Base-by-base conservation (phyloP, 2,888 invertebrate species). In the Baronia brevicornis region DNA sequence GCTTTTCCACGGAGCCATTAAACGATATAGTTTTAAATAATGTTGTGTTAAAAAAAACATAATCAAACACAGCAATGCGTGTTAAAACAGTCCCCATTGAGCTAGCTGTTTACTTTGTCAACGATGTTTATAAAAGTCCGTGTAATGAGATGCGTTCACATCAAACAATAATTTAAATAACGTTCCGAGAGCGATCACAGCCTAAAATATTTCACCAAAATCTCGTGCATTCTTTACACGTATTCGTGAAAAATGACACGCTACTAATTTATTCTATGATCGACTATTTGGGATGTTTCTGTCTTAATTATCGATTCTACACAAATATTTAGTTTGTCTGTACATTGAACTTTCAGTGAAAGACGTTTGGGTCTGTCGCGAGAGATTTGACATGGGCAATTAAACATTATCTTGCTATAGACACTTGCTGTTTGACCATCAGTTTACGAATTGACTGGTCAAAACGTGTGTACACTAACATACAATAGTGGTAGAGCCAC, bases 251-350 rank as follows among this genome's bases (percentile, higher is more conserved):
- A 80, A 58, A 25, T 79, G 67, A 66, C 82, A 60, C 28, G 28
- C 36, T 20, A 53, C 71, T 80, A 82, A 82, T 80, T 72, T 80
- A 79, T 82, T 63, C 79, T 48, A 57, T 60, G 67, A 70, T 71
- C 66, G 44, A 58, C 30, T 58, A 60, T 65, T 65, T 65, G 54
- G 54, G 54, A 54, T 58, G 59, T 60, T 64, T 59, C 46, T 48
- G 46, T 51, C 54, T 66, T 73, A 72, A 73, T 79, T 75, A 78
- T 62, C 62, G 54, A 77, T 75, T 66, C 68, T 27, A 39, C 38
- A 60, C 65, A 60, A 79, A 79, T 75, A 70, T 80, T 77, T 65
- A 49, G 39, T 47, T 45, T 44, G 33, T 41, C n/a, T 50, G 68
- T 57, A 30, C 69, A 41, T 52, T 62, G 72, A 74, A 68, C 74